Conservation (phyloP, 2,113 vertebrate genomes). For the Piliocolobus tephrosceles region DNA sequence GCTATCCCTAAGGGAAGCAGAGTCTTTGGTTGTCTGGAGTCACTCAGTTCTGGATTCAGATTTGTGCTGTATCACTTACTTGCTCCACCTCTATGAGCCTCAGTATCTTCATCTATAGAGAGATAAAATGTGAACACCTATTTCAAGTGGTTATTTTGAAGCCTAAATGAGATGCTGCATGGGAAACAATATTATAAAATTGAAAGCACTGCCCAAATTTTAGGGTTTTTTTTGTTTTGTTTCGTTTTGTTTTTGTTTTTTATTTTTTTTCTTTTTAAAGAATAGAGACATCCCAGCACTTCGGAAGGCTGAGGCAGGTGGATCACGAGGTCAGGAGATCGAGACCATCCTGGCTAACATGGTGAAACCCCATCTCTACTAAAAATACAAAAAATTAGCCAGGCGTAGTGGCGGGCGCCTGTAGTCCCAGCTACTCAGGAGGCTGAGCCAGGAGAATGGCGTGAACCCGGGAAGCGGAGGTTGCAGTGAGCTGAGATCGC, state of each 20-base stretch:
- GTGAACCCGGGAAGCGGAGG: fast-evolving
- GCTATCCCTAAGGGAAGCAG: background rate
- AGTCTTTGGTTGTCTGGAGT: background rate
- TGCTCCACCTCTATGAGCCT: background rate
- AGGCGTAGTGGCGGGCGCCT: fast-evolving
- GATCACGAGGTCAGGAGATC: too few species aligned
- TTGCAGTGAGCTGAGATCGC: too few species aligned
- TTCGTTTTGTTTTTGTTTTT: too few species aligned
- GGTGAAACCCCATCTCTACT: too few species aligned
- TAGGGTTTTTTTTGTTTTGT: too few species aligned
- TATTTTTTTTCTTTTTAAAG: too few species aligned
- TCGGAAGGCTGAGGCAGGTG: too few species aligned
- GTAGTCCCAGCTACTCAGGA: too few species aligned
- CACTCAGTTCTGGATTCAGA: background rate
- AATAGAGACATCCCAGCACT: too few species aligned
- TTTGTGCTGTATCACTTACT: background rate
- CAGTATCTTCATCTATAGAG: background rate
- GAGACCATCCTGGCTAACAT: too few species aligned
- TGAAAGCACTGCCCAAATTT: background rate
- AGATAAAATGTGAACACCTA: background rate
- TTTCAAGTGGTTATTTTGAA: background rate
- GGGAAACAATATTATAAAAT: background rate
- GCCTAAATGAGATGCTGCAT: background rate
- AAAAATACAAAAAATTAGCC: too few species aligned
- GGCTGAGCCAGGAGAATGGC: too few species aligned